Base-by-base conservation (phyloP, 2,888 invertebrate genomes). In the Belgica antarctica region DNA sequence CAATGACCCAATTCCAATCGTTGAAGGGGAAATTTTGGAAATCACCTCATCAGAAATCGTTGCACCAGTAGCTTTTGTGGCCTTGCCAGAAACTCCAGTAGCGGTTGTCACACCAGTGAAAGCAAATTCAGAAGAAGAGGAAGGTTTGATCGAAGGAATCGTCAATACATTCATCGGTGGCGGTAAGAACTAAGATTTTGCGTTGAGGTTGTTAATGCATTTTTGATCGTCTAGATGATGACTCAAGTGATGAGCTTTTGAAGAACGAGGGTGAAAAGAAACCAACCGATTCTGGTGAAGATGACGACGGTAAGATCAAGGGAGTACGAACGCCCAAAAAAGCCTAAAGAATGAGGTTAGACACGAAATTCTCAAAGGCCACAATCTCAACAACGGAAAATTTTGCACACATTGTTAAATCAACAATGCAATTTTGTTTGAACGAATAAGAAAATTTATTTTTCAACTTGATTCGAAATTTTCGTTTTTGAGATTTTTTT, bases 131-230 rank as follows among this genome's bases (percentile, higher is more conserved):
- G 70, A 25, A 28, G 68, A 52, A 22, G 57, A 59, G 36, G 70
- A 61, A 17, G 61, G 70, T 41, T 27, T 70, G 4, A 25, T 70
- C 27, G 70, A 70, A 19, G 70, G 61, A 25, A 36, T 70, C 36
- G 57, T 70, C 25, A 61, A 70, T 4, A 61, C 70, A 8, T 41
- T 70, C 12, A 41, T 52, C 41, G 31, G 22, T 22, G 70, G 41
- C 1, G 70, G 57, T 27, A 65, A 34, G 19, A 17, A n/a, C n/a
- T n/a, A n/a, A n/a, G 5, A 34, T 22, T 22, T 34, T 36, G 36
- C 7, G 15, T n/a, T 10, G 17, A 8, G 15, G 34, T 5, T 8
- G 7, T 25, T 17, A 52, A 52, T 24, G 7, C 19, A 12, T 31
- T 62, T 62, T 62, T n/a, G n/a, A n/a, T n/a, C n/a, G 12, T 65